phyloP scores from a whole-genome alignment of 2,888 invertebrate genomes.

The Pyrgus malvae region DNA sequence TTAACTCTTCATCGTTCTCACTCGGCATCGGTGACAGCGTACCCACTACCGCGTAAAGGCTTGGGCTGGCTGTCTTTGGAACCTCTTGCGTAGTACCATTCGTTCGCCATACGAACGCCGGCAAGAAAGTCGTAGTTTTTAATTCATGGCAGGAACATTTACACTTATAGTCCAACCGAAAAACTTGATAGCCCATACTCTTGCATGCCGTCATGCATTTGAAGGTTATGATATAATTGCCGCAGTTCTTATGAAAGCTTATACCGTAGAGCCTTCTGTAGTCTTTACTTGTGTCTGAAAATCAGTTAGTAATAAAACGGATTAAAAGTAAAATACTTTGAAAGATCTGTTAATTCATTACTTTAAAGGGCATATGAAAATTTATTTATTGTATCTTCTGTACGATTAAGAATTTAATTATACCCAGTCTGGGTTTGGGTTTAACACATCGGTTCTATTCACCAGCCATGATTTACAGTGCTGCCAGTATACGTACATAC shows the following conservation, averaged over 20 bases:
- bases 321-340: no score
- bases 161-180: slow-evolving; percentile 50
- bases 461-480: slow-evolving; percentile 19
- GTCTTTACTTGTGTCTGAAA: slow-evolving; percentile 41
- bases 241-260: slow-evolving; percentile 50
- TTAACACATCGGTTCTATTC: slow-evolving; percentile 11
- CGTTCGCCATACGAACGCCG: slow-evolving; percentile 60
- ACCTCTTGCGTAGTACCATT: slow-evolving; percentile 52
- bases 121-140: slow-evolving; percentile 53
- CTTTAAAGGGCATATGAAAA: no score
- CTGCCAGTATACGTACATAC: slow-evolving; percentile 32
- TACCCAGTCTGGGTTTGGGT: slow-evolving; percentile 8
- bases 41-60: slow-evolving; percentile 55
- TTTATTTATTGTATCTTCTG: background rate
- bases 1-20: background rate
- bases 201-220: slow-evolving; percentile 65
- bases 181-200: slow-evolving; percentile 58
- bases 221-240: slow-evolving; percentile 51
- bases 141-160: slow-evolving; percentile 61
- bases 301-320: background rate
- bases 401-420: slow-evolving; percentile 2
- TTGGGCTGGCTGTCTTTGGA: slow-evolving; percentile 50
- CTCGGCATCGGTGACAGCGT: slow-evolving; percentile 46
- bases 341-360: no score
- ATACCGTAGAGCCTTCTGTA: slow-evolving; percentile 61